phyloP scores from a whole-genome alignment of 2,113 vertebrate species.

The Pyxicephalus adspersus region DNA sequence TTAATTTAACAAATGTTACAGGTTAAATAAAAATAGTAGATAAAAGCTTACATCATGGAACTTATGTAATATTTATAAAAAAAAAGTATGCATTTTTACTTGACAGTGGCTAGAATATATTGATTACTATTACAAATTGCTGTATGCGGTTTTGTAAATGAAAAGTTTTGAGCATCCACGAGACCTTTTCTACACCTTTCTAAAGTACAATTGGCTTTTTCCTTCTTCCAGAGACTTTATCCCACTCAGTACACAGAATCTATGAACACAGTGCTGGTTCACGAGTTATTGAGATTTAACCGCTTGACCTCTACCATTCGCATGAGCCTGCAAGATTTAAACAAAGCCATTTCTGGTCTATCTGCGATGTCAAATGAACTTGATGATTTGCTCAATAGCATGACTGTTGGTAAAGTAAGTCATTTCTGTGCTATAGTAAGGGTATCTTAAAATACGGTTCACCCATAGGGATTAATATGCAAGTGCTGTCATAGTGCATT shows the following conservation, averaged over 20 bases:
- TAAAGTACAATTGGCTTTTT: slow-evolving; percentile 21
- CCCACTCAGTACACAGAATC: slow-evolving; percentile 55
- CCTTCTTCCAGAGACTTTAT: slow-evolving; percentile 51
- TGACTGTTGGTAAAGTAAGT: slow-evolving; percentile 60
- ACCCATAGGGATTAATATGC: slow-evolving; percentile 51
- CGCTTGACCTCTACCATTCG: slow-evolving; percentile 53
- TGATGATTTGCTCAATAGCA: slow-evolving; percentile 58
- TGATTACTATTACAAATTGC: background rate
- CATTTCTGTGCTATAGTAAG: slow-evolving; percentile 44
- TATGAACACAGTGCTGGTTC: slow-evolving; percentile 51
- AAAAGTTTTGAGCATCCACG: background rate
- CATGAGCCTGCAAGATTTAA: slow-evolving; percentile 54
- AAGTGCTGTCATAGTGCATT: slow-evolving; percentile 51
- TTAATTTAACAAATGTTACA: too few relatives aligned
- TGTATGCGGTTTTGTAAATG: background rate
- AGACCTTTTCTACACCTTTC: background rate
- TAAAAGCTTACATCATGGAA: too few relatives aligned
- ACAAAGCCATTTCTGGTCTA: slow-evolving; percentile 54
- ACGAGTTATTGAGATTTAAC: slow-evolving; percentile 25
- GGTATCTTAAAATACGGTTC: slow-evolving; percentile 41
- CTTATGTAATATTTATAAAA: too few relatives aligned
- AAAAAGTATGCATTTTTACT: background rate
- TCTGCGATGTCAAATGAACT: slow-evolving; percentile 57
- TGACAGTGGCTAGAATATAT: background rate
- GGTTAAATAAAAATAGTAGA: too few relatives aligned